Base-by-base conservation (phyloP, 2,113 vertebrate species). In the Sterrhoptilus dennistouni region DNA sequence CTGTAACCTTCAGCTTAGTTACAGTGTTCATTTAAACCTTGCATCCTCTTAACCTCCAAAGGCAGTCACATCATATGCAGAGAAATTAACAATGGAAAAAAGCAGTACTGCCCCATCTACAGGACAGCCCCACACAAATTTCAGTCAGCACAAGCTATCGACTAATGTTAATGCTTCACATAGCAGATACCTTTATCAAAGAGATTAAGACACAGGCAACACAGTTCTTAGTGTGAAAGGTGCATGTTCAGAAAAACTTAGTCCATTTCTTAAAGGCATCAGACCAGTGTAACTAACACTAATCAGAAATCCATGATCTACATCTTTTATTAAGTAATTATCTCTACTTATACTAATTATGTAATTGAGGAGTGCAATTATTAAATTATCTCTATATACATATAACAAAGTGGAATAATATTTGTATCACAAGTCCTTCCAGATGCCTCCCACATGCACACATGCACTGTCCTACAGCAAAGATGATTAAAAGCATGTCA, bases 331-430 rank as follows among this genome's bases (percentile, higher is more conserved):
- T 89, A 59, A 89, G 49, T 77, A 88, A 94, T 95, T 96, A 90
- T 44, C 79, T 94, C 86, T 68, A 82, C 54, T 97, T 95, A 95
- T 4, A 94, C 66, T 96, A 97, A 98, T 94, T 92, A 97, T 47
- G 59, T 90, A 97, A 97, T 63, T 95, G 85, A 95, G 83, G 93
- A 89, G 76, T 64, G 54, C 89, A 96, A 96, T 96, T 97, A 96
- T 94, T 94, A 97, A 97, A 96, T 89, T 93, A 60, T 92, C 97
- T 90, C 71, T 56, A 89, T 61, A 93, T 95, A 94, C 68, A 69
- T 91, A 92, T 64, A 97, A 94, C 10, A 56, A 97, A 65, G 89
- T 80, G 59, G 54, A 96, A 83, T 95, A 87, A 95, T n/a, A 71
- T 95, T 97, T 80, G 50, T 92, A 90, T 59, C 49, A 28, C 72